Evolutionary conservation across 1,140 invertebrate genomes (phyloP), one percentile per base, ranked within the genome.

Genomic region (Macrotrachela quadricornifera): DNA sequence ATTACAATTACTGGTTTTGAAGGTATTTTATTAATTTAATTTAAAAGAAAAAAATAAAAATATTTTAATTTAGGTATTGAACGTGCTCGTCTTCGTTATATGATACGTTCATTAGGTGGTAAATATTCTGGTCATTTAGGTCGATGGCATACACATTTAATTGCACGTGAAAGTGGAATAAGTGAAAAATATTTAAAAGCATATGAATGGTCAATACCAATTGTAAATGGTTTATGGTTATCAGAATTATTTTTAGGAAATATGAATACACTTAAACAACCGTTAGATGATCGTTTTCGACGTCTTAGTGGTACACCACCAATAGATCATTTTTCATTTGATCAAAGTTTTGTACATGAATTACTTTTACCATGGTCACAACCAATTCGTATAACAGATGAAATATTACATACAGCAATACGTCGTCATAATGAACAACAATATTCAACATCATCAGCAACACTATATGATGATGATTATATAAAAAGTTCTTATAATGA

Each of bases 171-270:
- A 46, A 21, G 21, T 15, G 21, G n/a, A 2, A 30, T 8, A 4
- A 86, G 87, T 37, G 71, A 72, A 46, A 94, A 94, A 68, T 88
- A 81, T 69, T 73, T 79, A 58, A 83, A 84, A 60, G 88, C 90
- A 0, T 77, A 82, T 44, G 83, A 92, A 65, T 94, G 85, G 83
- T 66, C 68, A 21, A 72, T 74, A 39, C 80, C 82, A 14, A 78
- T 86, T 3, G 86, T 95, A 0, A 94, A 88, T 68, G 79, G 82
- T 10, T 79, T 83, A 56, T 95, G 90, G 88, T 69, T 96, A 44
- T 85, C 82, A 51, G 88, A 95, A 67, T 75, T 95, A 41, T 73
- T 92, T 57, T 79, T 92, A 55, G 90, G 88, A 1, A 82, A 88
- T 58, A 78, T 80, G 64, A 80, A 75, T 58, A 80, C 80, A 6